phyloP scores from a whole-genome alignment of 2,797 vertebrate genomes.

The Moxostoma hubbsi region DNA sequence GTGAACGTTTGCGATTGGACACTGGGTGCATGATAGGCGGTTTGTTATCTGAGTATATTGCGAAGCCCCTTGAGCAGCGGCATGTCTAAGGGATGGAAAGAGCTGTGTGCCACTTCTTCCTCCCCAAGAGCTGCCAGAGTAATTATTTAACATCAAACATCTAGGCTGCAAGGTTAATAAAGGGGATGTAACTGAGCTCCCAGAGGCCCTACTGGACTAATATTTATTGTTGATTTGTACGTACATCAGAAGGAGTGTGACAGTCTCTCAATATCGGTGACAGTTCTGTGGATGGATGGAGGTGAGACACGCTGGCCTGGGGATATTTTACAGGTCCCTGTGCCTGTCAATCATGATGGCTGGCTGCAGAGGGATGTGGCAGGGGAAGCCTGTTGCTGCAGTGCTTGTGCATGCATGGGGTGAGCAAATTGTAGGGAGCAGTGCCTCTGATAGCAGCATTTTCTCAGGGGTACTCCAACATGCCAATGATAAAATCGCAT shows the following conservation, averaged over 20 bases:
- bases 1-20: neutral
- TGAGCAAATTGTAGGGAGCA: slow-evolving; percentile 45
- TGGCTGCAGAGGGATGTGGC: slow-evolving; percentile 15
- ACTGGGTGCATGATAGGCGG: neutral
- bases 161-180: slow-evolving; percentile 73
- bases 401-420: slow-evolving; percentile 17
- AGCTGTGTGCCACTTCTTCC: slow-evolving; percentile 10
- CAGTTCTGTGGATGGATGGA: slow-evolving; percentile 67
- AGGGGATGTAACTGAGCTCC: slow-evolving; percentile 67
- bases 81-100: slow-evolving; percentile 46
- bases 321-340: slow-evolving; percentile 72
- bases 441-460: slow-evolving; percentile 45
- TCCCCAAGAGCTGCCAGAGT: slow-evolving; percentile 62
- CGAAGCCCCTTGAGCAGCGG: slow-evolving; percentile 12
- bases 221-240: slow-evolving; percentile 73
- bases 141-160: slow-evolving; percentile 74
- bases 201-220: slow-evolving; percentile 67
- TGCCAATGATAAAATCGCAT: slow-evolving; percentile 46
- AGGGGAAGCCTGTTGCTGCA: slow-evolving; percentile 47
- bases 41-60: neutral
- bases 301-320: slow-evolving; percentile 66
- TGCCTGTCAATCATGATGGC: slow-evolving; percentile 68
- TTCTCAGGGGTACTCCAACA: slow-evolving; percentile 51
- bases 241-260: slow-evolving; percentile 63
- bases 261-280: slow-evolving; percentile 73